Evolutionary conservation across 2,797 vertebrate species (phyloP).

Genomic region (Muraenolepis orangiensis): DNA sequence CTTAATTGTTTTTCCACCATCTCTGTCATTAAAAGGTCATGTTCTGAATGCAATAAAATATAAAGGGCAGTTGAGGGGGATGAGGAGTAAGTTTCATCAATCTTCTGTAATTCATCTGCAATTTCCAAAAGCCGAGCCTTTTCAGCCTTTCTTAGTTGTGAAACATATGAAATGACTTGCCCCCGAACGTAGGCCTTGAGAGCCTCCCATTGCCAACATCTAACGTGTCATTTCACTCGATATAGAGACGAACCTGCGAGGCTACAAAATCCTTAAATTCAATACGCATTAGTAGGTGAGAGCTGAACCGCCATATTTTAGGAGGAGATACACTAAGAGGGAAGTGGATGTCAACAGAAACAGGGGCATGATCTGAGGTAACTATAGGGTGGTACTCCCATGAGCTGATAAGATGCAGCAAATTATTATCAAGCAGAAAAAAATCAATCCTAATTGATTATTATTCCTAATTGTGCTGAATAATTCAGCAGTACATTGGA

Average conservation of each 20-base stretch:
- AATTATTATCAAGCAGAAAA: too few species aligned
- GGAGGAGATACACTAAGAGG: too few species aligned
- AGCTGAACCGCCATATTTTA: too few species aligned
- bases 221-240: too few species aligned
- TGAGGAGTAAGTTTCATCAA: neutral
- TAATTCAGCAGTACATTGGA: too few species aligned
- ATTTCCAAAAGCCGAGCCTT: conserved; percentile 2
- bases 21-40: too few species aligned
- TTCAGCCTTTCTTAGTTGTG: neutral
- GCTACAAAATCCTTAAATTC: too few species aligned
- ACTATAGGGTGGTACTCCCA: neutral
- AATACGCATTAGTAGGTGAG: neutral
- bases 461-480: too few species aligned
- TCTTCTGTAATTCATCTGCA: conserved; percentile 5
- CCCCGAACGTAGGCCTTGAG: neutral
- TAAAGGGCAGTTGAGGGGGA: neutral
- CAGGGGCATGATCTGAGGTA: conserved; percentile 6
- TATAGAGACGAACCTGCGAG: too few species aligned
- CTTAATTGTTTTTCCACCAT: conserved; percentile 3
- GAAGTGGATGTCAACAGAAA: neutral
- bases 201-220: too few species aligned
- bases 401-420: neutral
- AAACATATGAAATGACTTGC: neutral
- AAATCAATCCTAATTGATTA: too few species aligned
- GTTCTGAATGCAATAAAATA: neutral